These are phyloP conservation scores for Gymnocephalus cernua DNA, from an alignment of 2,113 vertebrate species.

Conservation along the genomic window DNA sequence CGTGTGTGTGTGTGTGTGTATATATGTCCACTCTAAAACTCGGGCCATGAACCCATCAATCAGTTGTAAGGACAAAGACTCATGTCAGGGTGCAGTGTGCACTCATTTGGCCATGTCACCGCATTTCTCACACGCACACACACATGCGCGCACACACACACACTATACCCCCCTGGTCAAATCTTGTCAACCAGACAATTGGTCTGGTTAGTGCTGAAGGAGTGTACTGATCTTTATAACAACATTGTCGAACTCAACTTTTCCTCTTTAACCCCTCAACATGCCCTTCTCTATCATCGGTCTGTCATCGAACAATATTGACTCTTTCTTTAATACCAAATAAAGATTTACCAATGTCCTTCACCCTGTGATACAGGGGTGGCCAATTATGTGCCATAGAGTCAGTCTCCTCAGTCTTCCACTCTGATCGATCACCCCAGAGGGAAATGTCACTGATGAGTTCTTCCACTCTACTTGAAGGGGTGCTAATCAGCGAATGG, in stretches of 20 bases:
- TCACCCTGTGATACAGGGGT: not conserved
- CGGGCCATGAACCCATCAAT: conserved; percentile 86
- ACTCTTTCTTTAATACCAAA: not conserved
- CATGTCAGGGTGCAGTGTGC: conserved; percentile 82
- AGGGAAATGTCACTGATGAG: not conserved
- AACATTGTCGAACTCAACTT: not conserved
- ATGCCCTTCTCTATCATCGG: not conserved
- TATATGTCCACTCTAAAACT: conserved; percentile 69
- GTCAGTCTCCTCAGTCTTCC: not conserved
- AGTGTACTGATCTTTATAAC: conserved; percentile 43
- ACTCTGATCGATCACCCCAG: not conserved
- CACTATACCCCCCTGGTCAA: conserved; percentile 16
- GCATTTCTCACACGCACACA: not conserved
- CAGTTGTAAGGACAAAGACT: conserved; percentile 86
- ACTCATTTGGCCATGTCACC: conserved; percentile 82
- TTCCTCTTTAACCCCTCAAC: not conserved
- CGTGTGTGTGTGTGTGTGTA: conserved; percentile 38
- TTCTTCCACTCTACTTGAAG: conserved; percentile 10
- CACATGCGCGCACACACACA: not conserved
- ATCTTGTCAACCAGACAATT: conserved; percentile 36
- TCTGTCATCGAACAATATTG: no score
- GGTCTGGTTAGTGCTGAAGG: conserved; percentile 50
- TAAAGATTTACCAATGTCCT: not conserved
- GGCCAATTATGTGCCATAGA: not conserved
- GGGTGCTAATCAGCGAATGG: not conserved